Evolutionary conservation across 2,113 vertebrate genomes (phyloP), one percentile per base, ranked within the genome.

Genomic region (Rhegmatorhina hoffmannsi): DNA sequence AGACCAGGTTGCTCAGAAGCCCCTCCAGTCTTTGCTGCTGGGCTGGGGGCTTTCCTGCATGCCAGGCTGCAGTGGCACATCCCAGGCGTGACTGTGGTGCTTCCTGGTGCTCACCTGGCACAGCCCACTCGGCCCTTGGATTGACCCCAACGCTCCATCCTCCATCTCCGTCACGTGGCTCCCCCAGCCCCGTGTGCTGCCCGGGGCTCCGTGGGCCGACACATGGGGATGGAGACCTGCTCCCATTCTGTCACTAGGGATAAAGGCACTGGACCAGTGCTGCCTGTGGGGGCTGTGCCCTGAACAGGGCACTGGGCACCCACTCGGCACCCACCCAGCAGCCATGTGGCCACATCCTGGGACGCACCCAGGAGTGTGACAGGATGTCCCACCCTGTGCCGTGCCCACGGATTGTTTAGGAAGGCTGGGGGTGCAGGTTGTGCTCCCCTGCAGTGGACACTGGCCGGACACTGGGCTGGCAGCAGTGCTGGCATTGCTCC

Each of bases 201-300:
- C 94, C 2, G 7, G 40, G 84, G 95, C 49, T 5, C n/a, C 23
- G 0, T 4, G 90, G 64, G 69, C 92, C 82, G 92, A 29, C 90
- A 38, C 66, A 29, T 40, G n/a, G 16, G 83, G 47, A 43, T 55
- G 89, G 89, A 93, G 93, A 50, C 84, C 96, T 96, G 96, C 78
- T 91, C 96, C 95, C 96, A 95, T 96, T 96, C 96, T 96, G 95
- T 96, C 96, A 96, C 87, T 75, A 16, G 44, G 7, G 11, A 94
- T 96, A 72, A 96, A 89, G 8, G 60, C 95, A 87, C 92, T 64
- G 93, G 93, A 89, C 7, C 96, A 43, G 84, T 1, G 2, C 81
- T 49, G 90, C 89, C 82, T 5, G 33, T 11, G 40, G 86, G 77
- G 64, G 81, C 80, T 18, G 46, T 3, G 34, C 52, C 73, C 68